Percentiles rank a stretch among this genome's conserved stretches.
Conservation (phyloP, 2,888 invertebrate species). For the Troglohyphantes excavatus region DNA sequence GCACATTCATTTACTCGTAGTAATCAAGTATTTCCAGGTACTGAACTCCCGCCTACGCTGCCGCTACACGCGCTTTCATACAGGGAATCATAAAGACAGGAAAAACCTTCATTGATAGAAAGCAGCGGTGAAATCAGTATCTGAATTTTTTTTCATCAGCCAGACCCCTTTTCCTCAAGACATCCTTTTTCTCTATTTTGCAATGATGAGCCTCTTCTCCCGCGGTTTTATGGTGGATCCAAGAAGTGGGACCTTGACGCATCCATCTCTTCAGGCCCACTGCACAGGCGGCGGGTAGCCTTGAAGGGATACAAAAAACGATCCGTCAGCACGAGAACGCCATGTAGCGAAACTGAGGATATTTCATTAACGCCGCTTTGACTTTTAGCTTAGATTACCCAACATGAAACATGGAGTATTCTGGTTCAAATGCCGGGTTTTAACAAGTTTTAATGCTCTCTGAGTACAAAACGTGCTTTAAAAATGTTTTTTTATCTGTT, state of each 20-base stretch:
- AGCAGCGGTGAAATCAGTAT: constrained; percentile 58
- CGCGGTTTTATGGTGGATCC: constrained; percentile 4
- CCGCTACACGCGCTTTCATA: background rate
- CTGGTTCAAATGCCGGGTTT: no score
- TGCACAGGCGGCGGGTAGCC: constrained; percentile 43
- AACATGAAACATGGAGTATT: no score
- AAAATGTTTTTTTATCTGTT: no score
- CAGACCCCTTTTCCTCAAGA: constrained; percentile 55
- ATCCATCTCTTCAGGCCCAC: constrained; percentile 2
- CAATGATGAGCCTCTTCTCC: constrained; percentile 51
- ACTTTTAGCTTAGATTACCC: no score
- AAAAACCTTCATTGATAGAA: constrained; percentile 36
- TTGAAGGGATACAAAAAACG: constrained; percentile 30
- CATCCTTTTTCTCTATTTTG: constrained; percentile 39
- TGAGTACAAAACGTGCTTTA: no score
- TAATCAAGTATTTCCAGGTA: background rate
- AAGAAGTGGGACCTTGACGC: constrained; percentile 39
- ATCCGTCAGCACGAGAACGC: constrained; percentile 14
- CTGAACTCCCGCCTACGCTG: no score
- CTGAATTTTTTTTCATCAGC: constrained; percentile 29
- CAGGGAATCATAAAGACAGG: background rate
- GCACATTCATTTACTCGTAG: no score
- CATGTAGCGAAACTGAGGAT: constrained; percentile 57
- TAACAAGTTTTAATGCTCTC: no score
- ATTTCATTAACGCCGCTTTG: constrained; percentile 56